Evolutionary conservation across 2,113 vertebrate species (phyloP).

Genomic region (Burhinus bistriatus): DNA sequence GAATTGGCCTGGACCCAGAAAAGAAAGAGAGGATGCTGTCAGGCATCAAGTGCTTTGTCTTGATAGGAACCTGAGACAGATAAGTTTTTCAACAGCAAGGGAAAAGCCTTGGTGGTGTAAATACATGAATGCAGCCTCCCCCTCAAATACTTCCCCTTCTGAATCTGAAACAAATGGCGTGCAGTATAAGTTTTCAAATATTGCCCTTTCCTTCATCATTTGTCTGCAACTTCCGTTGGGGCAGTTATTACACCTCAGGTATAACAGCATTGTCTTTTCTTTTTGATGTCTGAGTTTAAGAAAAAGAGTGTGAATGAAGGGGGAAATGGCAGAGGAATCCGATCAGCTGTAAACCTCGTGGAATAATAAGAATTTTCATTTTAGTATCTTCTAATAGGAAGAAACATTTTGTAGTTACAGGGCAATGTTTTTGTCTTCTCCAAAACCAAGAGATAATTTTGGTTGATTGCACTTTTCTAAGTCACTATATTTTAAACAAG

Average conservation of each 20-base stretch:
- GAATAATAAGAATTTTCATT: background rate
- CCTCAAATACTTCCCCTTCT: background rate
- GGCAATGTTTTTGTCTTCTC: background rate
- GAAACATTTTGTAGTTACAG: background rate
- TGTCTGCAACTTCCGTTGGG: background rate
- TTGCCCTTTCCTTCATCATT: background rate
- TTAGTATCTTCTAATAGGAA: background rate
- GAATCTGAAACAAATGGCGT: background rate
- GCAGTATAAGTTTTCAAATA: background rate
- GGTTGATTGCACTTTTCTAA: background rate
- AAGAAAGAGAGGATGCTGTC: background rate
- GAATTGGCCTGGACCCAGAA: background rate
- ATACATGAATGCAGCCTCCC: background rate
- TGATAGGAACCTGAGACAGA: background rate
- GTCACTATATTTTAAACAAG: background rate
- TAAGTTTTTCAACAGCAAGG: background rate
- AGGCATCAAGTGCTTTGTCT: background rate
- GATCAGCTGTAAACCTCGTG: background rate
- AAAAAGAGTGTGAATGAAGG: background rate
- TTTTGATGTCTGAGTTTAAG: background rate
- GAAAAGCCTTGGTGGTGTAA: background rate
- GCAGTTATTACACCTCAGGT: background rate
- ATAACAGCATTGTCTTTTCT: background rate
- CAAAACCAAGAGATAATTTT: background rate
- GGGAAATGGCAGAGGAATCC: background rate